Evolutionary conservation across 2,888 invertebrate species (phyloP), one percentile per base, ranked within the genome.

Genomic region (Criorhina ranunculi): DNA sequence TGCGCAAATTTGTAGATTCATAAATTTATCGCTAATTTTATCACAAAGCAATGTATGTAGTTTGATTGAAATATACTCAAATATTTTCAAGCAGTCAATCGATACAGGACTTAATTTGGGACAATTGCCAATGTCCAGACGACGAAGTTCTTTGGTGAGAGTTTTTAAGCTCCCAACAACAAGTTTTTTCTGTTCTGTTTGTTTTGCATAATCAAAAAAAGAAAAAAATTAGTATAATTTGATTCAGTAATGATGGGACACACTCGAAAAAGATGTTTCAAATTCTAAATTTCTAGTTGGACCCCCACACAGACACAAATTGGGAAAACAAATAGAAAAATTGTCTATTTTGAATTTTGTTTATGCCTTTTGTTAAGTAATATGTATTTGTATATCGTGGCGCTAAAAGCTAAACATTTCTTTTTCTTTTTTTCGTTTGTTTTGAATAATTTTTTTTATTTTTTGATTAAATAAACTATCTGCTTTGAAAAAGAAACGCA

Each of bases 41-140:
- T 33, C 35, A 37, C 24, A 70, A 60, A 44, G 59, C 55, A 49
- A 42, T 17, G 8, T 37, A 37, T 55, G 55, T 76, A 53, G 64
- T 80, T 24, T 82, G 67, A 79, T 79, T 81, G 69, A 76, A 77
- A 78, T n/a, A 86, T 82, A n/a, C 59, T 86, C 72, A 24, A 1
- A 86, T 85, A 85, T 85, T 85, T 87, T 81, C 87, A 87, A 85
- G 87, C 88, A 90, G 90, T 90, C 90, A 86, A 88, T 90, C 88
- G 90, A 90, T 85, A 90, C 90, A 57, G 90, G 90, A 88, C 89
- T 90, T 75, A 90, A 90, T 88, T 89, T 90, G 88, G 89, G 89
- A 83, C 90, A 90, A 86, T 88, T 90, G 88, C 90, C 90, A 87
- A 87, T 90, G 86, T 88, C 89, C 73, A 88, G 90, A 81, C 88